Base-by-base conservation (phyloP, 1,140 invertebrate genomes). In the Atta colombica region DNA sequence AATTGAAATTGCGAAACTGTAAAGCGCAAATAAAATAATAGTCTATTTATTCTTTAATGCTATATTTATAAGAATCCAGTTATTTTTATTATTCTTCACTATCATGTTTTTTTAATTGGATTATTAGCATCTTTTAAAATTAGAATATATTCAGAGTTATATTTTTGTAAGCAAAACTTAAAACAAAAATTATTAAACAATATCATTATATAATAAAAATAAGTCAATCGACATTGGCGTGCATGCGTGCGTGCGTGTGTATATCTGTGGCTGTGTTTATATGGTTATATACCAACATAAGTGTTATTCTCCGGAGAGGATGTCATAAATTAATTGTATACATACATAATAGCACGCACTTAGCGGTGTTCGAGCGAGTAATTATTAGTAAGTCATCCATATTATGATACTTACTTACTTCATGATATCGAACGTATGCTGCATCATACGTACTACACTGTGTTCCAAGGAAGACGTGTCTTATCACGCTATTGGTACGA, bases 331-430 rank as follows among this genome's bases (percentile, higher is more conserved):
- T 66, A 78, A 81, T 71, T 58, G 12, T 45, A 45, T 10, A 45
- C 55, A 60, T 71, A 78, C 55, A 72, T 69, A 87, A 75, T 28
- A 21, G 28, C 25, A n/a, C 6, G 61, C 49, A 87, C 60, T 87
- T 87, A 87, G 51, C 69, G 51, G 49, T 63, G 61, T 65, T 10
- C 77, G 53, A 69, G 77, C 60, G 39, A 28, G n/a, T 28, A 74
- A 74, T 86, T 87, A 87, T 77, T 84, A 84, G 25, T 87, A 84
- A 74, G 51, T 25, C 72, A 39, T 14, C 77, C 21, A 74, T 66
- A 84, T 84, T 87, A 68, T 35, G 49, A 65, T 69, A 39, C 86
- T 45, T 45, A 45, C 55, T 60, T 39, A 49, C 10, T 16, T 45
- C 10, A 45, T 12, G 10, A 55, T 84, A 84, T 55, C 49, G 65